Conservation (phyloP, 2,797 vertebrate genomes). For the Pteropus rufus region DNA sequence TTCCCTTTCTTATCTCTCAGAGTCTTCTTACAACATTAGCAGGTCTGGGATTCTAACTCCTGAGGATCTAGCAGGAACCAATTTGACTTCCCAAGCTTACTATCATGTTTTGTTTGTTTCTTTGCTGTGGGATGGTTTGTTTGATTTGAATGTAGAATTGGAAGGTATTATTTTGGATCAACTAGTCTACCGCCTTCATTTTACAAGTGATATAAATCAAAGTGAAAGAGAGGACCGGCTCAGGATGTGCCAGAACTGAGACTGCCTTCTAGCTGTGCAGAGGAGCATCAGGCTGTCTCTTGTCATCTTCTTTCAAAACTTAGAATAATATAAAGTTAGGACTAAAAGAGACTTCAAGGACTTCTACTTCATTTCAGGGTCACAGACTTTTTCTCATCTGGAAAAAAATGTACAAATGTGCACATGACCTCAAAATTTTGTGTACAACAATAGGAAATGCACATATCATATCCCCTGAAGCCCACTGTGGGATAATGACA, state of each 20-base stretch:
- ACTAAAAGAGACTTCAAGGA: constrained; percentile 7
- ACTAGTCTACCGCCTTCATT: background rate
- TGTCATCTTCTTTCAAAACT: background rate
- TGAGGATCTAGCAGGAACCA: background rate
- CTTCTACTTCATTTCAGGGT: background rate
- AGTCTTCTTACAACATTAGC: background rate
- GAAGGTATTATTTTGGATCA: background rate
- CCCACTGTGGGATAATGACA: background rate
- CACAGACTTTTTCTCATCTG: background rate
- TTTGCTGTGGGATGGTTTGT: background rate
- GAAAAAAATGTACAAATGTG: background rate
- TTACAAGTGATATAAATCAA: background rate
- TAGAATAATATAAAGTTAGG: background rate
- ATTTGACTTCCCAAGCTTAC: background rate
- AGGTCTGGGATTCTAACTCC: background rate
- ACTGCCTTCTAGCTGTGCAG: background rate
- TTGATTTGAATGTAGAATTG: background rate
- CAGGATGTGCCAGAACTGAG: background rate
- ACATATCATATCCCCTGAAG: background rate
- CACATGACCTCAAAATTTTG: background rate
- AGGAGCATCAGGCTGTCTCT: background rate
- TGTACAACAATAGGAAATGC: background rate
- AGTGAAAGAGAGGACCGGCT: background rate
- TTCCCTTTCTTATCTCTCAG: background rate
- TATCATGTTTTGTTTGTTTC: background rate